Percentiles rank a stretch among this genome's conserved stretches.
phyloP scores from a whole-genome alignment of 2,888 invertebrate species.

The Osmoderma eremita region DNA sequence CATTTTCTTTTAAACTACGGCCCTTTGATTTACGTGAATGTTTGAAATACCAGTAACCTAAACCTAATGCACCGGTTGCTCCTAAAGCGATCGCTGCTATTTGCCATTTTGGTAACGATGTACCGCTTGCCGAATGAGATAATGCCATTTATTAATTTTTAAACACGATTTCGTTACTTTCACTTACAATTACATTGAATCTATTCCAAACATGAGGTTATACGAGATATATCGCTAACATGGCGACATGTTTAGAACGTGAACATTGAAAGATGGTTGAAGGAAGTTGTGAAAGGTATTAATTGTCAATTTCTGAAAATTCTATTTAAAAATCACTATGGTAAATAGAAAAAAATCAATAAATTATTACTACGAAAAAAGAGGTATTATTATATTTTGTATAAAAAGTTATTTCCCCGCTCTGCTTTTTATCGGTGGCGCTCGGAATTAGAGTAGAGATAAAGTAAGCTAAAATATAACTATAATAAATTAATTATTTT shows the following conservation, averaged over 20 bases:
- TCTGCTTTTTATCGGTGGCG: no score
- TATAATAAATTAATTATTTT: no score
- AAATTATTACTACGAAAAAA: no score
- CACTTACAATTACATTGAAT: constrained; percentile 39
- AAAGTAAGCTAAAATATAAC: no score
- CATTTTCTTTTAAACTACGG: constrained; percentile 52
- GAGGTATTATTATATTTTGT: no score
- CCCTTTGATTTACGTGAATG: constrained; percentile 60
- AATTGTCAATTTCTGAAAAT: constrained; percentile 10
- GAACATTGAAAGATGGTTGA: constrained; percentile 1
- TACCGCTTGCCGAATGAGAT: constrained; percentile 50
- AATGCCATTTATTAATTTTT: constrained; percentile 49
- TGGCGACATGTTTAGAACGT: constrained; percentile 39
- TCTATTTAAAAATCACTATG: constrained; percentile 14
- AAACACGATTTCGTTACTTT: constrained; percentile 15
- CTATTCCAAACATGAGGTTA: constrained; percentile 40
- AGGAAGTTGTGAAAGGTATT: not conserved
- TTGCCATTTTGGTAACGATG: constrained; percentile 85
- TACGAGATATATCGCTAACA: constrained; percentile 28
- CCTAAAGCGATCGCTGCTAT: constrained; percentile 85
- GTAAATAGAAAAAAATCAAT: not conserved
- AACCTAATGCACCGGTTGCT: constrained; percentile 80
- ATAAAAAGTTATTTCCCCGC: no score
- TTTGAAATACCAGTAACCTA: constrained; percentile 81
- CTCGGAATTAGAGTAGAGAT: no score